Evolutionary conservation across 2,888 invertebrate species (phyloP), one percentile per base, ranked within the genome.

Genomic region (Chloromyia formosa): DNA sequence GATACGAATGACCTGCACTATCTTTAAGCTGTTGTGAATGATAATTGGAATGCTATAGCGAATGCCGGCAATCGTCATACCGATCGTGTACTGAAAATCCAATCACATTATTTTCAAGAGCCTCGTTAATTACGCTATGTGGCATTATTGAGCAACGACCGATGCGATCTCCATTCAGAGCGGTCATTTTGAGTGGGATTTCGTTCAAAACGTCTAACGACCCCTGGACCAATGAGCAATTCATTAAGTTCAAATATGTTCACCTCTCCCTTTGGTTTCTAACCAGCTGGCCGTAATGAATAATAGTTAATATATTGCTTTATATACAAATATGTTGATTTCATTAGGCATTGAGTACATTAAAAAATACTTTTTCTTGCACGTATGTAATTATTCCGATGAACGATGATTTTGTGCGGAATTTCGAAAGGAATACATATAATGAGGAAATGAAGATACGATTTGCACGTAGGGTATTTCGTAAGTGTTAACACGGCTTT

Each of bases 71-170:
- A n/a, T 49, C 49, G 49, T 49, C 49, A 49, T 49, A 12, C 49
- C 49, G 16, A 49, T 12, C 49, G 49, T 49, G 49, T n/a, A 49
- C 49, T 49, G 16, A 49, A 49, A 49, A 49, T 49, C 49, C 49
- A 49, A 49, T 49, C 49, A 49, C 49, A 49, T 49, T 49, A 49
- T 49, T 49, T 49, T 49, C 49, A 49, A 49, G 49, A 7, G 49
- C 49, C 49, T 49, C 49, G 49, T 49, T 49, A 49, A 49, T 49
- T 49, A 49, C 49, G 16, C 49, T 49, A 49, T 49, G 49, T 49
- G 49, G 16, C 14, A 7, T 7, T 35, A 49, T 49, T 49, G 49
- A 12, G 49, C 49, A 49, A 49, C 49, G 12, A 7, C 7, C 27
- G 27, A 35, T 4, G 27, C 27, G 27, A 35, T 35, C 27, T 35